These are phyloP conservation scores for Brachionus rotundiformis DNA, from an alignment of 1,140 invertebrate species.

Conservation along the genomic window DNA sequence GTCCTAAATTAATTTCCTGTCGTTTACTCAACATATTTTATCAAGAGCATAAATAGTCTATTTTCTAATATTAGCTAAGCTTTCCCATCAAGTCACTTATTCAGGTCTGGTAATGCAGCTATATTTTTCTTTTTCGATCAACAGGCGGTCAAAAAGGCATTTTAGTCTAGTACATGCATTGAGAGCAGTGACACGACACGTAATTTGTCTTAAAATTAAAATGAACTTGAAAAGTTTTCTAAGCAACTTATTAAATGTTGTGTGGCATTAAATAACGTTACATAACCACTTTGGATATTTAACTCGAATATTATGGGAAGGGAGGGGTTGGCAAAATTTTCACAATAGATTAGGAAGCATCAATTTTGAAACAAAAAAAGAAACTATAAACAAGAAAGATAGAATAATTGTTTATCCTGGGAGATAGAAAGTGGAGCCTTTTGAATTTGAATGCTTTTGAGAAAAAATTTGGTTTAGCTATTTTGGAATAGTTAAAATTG, in stretches of 20 bases:
- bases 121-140: no score
- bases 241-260: not conserved
- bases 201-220: not conserved
- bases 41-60: not conserved
- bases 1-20: not conserved
- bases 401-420: no score
- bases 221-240: not conserved
- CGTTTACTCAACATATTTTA: not conserved
- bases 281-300: not conserved
- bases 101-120: not conserved
- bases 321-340: no score
- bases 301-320: no score
- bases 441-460: not conserved
- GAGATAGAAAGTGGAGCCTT: no score
- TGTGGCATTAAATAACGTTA: not conserved
- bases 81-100: not conserved
- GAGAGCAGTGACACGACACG: not conserved
- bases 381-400: no score
- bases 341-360: no score
- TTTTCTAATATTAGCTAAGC: not conserved
- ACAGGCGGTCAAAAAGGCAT: no score
- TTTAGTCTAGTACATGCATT: not conserved
- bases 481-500: not conserved
- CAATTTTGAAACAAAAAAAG: no score
- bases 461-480: not conserved